phyloP scores from a whole-genome alignment of 2,888 invertebrate species.

The Pollenia angustigena region DNA sequence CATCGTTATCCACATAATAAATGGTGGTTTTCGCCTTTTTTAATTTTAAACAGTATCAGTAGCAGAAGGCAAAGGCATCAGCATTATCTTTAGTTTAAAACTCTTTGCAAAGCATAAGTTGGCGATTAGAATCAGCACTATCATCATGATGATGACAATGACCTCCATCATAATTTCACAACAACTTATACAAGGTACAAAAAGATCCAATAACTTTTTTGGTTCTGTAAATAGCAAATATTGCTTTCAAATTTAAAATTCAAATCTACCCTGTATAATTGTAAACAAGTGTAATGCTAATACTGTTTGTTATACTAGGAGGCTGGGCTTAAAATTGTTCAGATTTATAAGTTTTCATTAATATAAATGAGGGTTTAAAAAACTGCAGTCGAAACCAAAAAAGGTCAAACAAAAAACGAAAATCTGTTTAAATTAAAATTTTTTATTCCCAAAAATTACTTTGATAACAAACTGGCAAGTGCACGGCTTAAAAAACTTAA shows the following conservation, averaged over 20 bases:
- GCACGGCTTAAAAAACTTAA: too few relatives aligned
- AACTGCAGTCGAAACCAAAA: too few relatives aligned
- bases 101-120: background rate
- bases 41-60: constrained; percentile 9
- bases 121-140: background rate
- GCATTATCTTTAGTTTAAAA: background rate
- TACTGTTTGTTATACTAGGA: background rate
- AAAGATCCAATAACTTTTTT: background rate
- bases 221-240: background rate
- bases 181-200: constrained; percentile 1
- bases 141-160: background rate
- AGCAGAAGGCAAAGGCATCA: background rate
- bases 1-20: background rate
- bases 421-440: too few relatives aligned
- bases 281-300: background rate
- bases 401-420: too few relatives aligned
- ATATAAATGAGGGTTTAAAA: too few relatives aligned
- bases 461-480: too few relatives aligned
- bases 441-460: too few relatives aligned
- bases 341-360: too few relatives aligned
- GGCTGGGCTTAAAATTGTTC: background rate
- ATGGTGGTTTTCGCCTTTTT: background rate
- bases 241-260: background rate
- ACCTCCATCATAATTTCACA: background rate
- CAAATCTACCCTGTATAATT: background rate